These are phyloP conservation scores for Onychomys leucogaster DNA, from an alignment of 2,797 vertebrate genomes.

Conservation along the genomic window DNA sequence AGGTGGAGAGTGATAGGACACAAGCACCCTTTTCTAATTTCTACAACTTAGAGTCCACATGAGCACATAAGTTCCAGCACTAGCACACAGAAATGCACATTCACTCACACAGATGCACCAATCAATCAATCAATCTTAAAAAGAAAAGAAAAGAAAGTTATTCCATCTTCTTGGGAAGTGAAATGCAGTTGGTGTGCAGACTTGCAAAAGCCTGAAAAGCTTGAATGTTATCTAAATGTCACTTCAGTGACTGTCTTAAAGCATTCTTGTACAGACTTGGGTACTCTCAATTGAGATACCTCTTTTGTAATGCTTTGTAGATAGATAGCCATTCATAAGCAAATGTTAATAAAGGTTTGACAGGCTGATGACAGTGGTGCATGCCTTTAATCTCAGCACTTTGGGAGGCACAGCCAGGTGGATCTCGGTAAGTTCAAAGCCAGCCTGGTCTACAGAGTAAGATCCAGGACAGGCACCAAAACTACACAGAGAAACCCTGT, in stretches of 20 bases:
- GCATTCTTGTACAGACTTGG: background rate
- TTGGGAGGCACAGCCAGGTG: too few relatives aligned
- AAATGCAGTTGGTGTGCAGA: background rate
- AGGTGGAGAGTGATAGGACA: background rate
- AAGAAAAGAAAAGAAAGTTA: background rate
- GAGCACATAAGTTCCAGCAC: background rate
- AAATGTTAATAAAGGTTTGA: background rate
- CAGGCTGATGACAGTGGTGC: background rate
- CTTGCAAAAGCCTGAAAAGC: background rate
- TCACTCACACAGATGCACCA: background rate
- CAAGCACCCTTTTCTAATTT: background rate
- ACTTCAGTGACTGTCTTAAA: background rate
- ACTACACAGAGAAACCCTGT: too few relatives aligned
- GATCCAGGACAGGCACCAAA: too few relatives aligned
- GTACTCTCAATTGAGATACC: background rate
- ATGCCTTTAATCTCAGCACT: too few relatives aligned
- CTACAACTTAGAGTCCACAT: background rate
- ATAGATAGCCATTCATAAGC: slow-evolving; percentile 5
- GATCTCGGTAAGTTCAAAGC: too few relatives aligned
- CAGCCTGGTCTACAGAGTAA: too few relatives aligned
- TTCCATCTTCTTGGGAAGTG: background rate
- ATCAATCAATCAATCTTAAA: background rate
- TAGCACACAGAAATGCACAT: background rate
- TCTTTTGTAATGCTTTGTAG: slow-evolving; percentile 7
- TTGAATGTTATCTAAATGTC: background rate